Conservation (phyloP, 2,113 vertebrate species). For the Holacanthus passer region DNA sequence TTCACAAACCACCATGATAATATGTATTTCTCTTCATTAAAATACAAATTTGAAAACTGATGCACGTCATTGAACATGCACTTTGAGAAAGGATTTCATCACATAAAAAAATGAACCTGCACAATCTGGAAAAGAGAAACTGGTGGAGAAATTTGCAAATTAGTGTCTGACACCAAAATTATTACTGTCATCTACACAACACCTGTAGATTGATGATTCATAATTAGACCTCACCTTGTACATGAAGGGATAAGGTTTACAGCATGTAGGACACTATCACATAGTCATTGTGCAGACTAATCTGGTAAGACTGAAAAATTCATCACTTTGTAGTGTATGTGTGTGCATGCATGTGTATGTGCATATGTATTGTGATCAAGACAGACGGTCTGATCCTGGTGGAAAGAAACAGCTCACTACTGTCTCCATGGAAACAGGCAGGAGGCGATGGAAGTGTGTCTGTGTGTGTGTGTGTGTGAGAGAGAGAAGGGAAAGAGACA, state of each 20-base stretch:
- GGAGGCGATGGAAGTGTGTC: slow-evolving; percentile 49
- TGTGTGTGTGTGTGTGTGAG: slow-evolving; percentile 19
- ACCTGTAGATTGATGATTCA: background rate
- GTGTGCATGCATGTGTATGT: background rate
- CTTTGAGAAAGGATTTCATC: too few relatives aligned
- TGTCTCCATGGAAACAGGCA: slow-evolving; percentile 78
- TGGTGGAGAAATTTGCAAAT: background rate
- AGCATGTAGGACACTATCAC: background rate
- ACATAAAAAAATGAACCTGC: background rate
- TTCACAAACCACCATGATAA: too few relatives aligned
- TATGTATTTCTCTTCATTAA: too few relatives aligned
- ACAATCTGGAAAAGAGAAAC: background rate
- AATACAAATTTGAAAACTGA: too few relatives aligned
- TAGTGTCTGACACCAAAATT: background rate
- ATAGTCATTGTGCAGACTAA: background rate
- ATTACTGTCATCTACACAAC: background rate
- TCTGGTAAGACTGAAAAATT: slow-evolving; percentile 15
- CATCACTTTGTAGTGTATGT: slow-evolving; percentile 16
- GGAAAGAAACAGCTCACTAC: slow-evolving; percentile 65
- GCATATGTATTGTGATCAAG: slow-evolving; percentile 61
- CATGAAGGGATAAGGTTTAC: background rate
- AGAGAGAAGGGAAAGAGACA: background rate
- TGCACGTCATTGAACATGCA: too few relatives aligned
- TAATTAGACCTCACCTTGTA: background rate
- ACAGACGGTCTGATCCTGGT: slow-evolving; percentile 58